Percentiles rank a stretch among this genome's conserved stretches.
These are phyloP conservation scores for Chlamydotis undulata DNA, from an alignment of 2,113 vertebrate species.

Conservation along the genomic window DNA sequence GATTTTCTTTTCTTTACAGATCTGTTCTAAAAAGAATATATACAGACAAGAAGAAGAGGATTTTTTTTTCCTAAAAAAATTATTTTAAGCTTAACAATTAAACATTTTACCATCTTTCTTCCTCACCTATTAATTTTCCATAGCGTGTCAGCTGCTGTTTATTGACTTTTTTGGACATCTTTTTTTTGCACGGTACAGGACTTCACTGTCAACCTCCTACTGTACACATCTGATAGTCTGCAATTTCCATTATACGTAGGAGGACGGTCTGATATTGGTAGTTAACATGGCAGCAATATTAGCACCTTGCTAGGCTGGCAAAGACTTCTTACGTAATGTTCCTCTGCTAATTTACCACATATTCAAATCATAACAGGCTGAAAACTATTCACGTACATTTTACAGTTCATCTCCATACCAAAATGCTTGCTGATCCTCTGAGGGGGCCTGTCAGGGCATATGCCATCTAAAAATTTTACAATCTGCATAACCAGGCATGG, in stretches of 20 bases:
- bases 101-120: constrained; percentile 19
- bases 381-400: constrained; percentile 1
- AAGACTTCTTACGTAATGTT: not conserved
- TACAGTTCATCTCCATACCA: not conserved
- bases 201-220: constrained; percentile 5
- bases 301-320: not conserved
- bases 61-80: not conserved
- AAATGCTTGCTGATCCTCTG: not conserved
- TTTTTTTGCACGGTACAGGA: constrained; percentile 6
- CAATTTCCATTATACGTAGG: not conserved
- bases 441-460: not conserved
- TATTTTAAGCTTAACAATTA: constrained; percentile 43
- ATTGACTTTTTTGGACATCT: constrained; percentile 28
- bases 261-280: not conserved
- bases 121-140: constrained; percentile 46
- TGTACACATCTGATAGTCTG: not conserved
- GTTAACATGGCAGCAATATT: not conserved
- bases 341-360: not conserved
- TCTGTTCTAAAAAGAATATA: constrained; percentile 12
- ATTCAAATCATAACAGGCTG: not conserved
- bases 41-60: not conserved
- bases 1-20: not conserved
- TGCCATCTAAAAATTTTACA: not conserved
- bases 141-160: constrained; percentile 13
- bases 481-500: not conserved